Evolutionary conservation across 2,113 vertebrate genomes (phyloP).

Genomic region (Periophthalmodon schlosseri): DNA sequence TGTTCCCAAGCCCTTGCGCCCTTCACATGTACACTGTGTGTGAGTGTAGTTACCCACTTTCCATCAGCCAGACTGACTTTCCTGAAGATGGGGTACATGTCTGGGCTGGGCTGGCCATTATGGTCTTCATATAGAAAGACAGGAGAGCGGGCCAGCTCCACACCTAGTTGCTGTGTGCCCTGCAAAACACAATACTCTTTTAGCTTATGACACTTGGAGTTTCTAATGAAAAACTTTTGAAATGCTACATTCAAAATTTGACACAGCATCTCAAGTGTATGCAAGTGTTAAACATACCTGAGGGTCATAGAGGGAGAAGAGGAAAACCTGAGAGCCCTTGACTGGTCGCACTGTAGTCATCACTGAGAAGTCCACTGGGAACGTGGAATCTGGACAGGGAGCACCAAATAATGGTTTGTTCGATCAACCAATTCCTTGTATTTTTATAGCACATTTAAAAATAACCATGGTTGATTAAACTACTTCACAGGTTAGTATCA

Average conservation of each 20-base stretch:
- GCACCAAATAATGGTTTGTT: not conserved
- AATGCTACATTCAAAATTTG: too few species aligned
- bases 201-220: not conserved
- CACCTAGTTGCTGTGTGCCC: slow-evolving; percentile 94
- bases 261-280: not conserved
- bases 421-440: too few species aligned
- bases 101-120: slow-evolving; percentile 86
- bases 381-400: slow-evolving; percentile 63
- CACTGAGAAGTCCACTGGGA: slow-evolving; percentile 94
- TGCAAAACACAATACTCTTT: slow-evolving; percentile 44
- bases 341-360: slow-evolving; percentile 89
- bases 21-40: not conserved
- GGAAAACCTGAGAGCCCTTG: slow-evolving; percentile 91
- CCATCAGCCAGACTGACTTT: slow-evolving; percentile 95
- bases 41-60: slow-evolving; percentile 83
- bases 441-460: too few species aligned
- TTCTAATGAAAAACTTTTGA: too few species aligned
- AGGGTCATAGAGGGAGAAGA: slow-evolving; percentile 91
- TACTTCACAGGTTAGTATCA: too few species aligned
- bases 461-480: too few species aligned
- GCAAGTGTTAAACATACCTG: slow-evolving; percentile 46
- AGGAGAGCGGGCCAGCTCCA: slow-evolving; percentile 92
- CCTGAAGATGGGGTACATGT: slow-evolving; percentile 93
- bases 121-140: slow-evolving; percentile 98
- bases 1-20: too few species aligned